These are phyloP conservation scores for Cryptomyrus ogoouensis DNA, from an alignment of 2,113 vertebrate species.

Conservation along the genomic window DNA sequence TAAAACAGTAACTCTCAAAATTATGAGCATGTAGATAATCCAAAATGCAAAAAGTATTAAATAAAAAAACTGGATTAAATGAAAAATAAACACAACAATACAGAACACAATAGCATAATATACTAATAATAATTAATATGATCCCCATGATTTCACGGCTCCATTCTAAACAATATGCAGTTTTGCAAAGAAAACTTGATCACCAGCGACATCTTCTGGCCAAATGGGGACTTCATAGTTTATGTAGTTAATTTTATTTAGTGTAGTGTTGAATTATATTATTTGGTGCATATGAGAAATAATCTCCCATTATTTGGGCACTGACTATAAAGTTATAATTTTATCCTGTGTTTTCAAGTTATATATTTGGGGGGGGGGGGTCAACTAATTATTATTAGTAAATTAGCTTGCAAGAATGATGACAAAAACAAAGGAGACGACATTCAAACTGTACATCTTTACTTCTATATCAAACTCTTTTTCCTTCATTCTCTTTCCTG, in stretches of 20 bases:
- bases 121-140: not conserved
- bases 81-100: not conserved
- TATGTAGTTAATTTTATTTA: not conserved
- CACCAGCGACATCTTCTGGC: not conserved
- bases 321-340: not conserved
- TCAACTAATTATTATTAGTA: not conserved
- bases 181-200: not conserved
- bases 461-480: not conserved
- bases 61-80: not conserved
- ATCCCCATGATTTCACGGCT: not conserved
- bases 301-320: not conserved
- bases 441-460: not conserved
- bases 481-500: not conserved
- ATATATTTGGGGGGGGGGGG: not conserved
- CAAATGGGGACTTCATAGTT: not conserved
- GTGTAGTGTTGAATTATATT: not conserved
- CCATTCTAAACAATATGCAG: not conserved
- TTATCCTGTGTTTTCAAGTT: not conserved
- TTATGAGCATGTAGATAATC: not conserved
- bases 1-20: not conserved
- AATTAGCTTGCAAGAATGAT: not conserved
- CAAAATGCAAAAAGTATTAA: not conserved
- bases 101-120: not conserved
- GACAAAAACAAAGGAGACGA: not conserved
- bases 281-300: not conserved